Conservation (phyloP, 2,888 invertebrate genomes). For the Lordiphosa fenestrarum region DNA sequence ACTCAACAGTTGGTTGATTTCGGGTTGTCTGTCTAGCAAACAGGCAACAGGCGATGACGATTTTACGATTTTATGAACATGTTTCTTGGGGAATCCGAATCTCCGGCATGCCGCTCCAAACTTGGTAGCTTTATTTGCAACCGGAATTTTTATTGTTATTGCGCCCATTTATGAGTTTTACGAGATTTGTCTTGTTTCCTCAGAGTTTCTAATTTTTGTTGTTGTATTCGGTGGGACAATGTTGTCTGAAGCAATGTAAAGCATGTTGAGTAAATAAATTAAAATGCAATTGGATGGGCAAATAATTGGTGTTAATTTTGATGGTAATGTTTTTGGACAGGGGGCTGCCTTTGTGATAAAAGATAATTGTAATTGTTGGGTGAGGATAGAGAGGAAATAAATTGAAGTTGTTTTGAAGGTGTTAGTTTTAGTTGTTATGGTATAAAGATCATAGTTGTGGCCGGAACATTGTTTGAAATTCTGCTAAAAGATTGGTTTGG, state of each 20-base stretch:
- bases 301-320: conserved; percentile 2
- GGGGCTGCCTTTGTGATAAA: not conserved
- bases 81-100: conserved; percentile 46
- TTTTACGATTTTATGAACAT: conserved; percentile 66
- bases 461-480: no score
- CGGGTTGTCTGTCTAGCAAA: conserved; percentile 9
- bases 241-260: conserved; percentile 12
- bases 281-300: conserved; percentile 2
- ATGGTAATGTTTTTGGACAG: no score
- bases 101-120: conserved; percentile 36
- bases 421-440: no score
- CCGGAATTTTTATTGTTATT: conserved; percentile 74
- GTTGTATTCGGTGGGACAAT: conserved; percentile 13
- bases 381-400: no score
- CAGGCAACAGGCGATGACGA: conserved; percentile 61
- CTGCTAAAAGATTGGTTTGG: no score
- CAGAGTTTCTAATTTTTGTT: conserved; percentile 55
- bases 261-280: conserved; percentile 9
- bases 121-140: conserved; percentile 66
- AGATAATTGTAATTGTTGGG: no score
- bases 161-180: conserved; percentile 67
- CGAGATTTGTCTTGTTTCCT: conserved; percentile 46
- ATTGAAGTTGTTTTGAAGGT: no score
- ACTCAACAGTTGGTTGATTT: conserved; percentile 77
- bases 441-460: no score